Percentiles rank a stretch among this genome's conserved stretches.
phyloP scores from a whole-genome alignment of 2,797 vertebrate species.

The Gobio occitaniae region DNA sequence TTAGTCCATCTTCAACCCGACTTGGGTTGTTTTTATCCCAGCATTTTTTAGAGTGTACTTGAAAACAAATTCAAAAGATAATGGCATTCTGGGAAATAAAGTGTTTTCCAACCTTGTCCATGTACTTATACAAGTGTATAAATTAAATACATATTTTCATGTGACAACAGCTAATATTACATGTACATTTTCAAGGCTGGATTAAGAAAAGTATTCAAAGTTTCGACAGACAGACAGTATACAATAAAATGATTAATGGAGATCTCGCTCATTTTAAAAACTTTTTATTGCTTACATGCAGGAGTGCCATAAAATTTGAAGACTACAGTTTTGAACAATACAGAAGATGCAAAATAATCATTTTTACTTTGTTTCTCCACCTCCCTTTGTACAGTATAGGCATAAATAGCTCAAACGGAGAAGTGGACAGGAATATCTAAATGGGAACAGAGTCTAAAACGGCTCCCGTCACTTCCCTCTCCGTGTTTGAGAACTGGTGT shows the following conservation, averaged over 20 bases:
- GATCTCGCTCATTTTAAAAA: conserved; percentile 75
- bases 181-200: background rate
- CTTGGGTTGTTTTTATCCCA: too few relatives aligned
- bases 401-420: conserved; percentile 76
- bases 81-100: background rate
- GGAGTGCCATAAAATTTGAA: conserved; percentile 79
- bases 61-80: background rate
- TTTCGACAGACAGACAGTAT: background rate
- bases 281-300: conserved; percentile 88
- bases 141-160: background rate
- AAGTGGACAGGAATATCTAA: conserved; percentile 52
- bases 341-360: conserved; percentile 81
- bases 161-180: background rate
- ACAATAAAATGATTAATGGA: background rate
- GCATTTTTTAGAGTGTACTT: too few relatives aligned
- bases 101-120: background rate
- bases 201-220: background rate
- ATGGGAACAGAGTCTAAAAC: conserved; percentile 49
- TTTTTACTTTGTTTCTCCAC: conserved; percentile 43
- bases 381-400: conserved; percentile 74
- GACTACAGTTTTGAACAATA: conserved; percentile 74
- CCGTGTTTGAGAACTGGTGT: conserved; percentile 68
- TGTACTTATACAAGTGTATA: background rate
- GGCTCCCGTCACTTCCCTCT: conserved; percentile 61
- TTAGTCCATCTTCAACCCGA: too few relatives aligned